Evolutionary conservation across 2,113 vertebrate genomes (phyloP).

Genomic region (Eira barbara): DNA sequence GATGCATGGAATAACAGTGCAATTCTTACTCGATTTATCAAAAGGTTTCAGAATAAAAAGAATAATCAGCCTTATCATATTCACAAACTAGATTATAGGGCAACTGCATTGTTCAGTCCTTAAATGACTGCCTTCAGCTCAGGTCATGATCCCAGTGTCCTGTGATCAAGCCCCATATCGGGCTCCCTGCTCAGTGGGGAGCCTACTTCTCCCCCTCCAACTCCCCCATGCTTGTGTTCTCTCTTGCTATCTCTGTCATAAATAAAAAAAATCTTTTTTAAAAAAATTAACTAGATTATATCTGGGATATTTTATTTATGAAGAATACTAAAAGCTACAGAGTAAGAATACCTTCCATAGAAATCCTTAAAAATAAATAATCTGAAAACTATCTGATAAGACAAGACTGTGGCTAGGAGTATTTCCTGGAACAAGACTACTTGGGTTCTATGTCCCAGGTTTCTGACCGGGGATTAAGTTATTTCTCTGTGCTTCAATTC

Average conservation of each 20-base stretch:
- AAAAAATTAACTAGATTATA: neutral
- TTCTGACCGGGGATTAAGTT: neutral
- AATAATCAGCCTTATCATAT: neutral
- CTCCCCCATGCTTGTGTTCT: too few species aligned
- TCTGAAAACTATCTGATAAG: neutral
- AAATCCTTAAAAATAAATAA: neutral
- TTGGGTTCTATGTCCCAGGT: neutral
- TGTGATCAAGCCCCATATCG: too few species aligned
- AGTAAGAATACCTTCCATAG: neutral
- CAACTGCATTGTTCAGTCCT: too few species aligned
- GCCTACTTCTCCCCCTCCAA: too few species aligned
- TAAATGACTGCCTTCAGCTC: too few species aligned
- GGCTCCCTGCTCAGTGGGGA: too few species aligned
- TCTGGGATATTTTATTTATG: neutral
- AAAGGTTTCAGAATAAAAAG: neutral
- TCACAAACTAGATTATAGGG: neutral
- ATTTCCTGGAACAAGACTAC: neutral
- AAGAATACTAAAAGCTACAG: constrained; percentile 17
- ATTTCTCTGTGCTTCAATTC: neutral
- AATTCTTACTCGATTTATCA: neutral
- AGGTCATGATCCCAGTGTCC: too few species aligned
- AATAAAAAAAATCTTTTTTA: too few species aligned
- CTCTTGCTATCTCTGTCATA: too few species aligned
- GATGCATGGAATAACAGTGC: neutral
- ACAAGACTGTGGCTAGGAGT: neutral